Base-by-base conservation (phyloP, 2,888 invertebrate genomes). In the Mantis religiosa region DNA sequence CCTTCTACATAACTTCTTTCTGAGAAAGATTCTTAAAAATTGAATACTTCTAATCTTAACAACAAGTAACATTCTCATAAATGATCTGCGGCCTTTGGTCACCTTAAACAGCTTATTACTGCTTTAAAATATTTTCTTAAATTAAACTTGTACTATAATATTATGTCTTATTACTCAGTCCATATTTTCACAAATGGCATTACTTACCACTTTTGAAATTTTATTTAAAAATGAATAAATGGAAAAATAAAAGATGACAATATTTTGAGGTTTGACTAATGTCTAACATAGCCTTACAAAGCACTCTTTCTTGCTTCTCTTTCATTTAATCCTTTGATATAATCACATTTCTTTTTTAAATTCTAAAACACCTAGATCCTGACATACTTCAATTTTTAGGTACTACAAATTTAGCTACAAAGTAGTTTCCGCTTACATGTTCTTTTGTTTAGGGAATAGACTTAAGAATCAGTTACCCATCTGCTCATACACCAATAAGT, bases 161-260 rank as follows among this genome's bases (percentile, higher is more conserved):
- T 34, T 41, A 28, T 82, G 34, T 87, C 87, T 87, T 87, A 87
- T 87, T 87, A 87, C 30, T 87, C 87, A 87, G 87, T 87, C 87
- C 82, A 25, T 82, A 41, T 82, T 20, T 71, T 71, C 54, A 54
- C 14, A 54, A 54, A 54, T 54, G 54, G 54, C 54, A 54, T 20
- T 15, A 54, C 15, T 3, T 15, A 71, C 25, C 15, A 71, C 25
- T 71, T 30, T 25, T 71, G 4, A 41, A 41, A 25, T 71, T 71
- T 71, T 6, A 71, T 71, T 71, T 25, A 71, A 71, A 71, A 71
- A 71, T 71, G 20, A 15, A 71, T 71, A 20, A 71, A 71, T 20
- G 25, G 25, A 71, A 71, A 71, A 71, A 71, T 20, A 71, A 15
- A 20, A 25, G 20, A 71, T 20, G 20, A 25, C 25, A 71, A 4